Evolutionary conservation across 2,888 invertebrate genomes (phyloP).

Genomic region (Caenorhabditis doughertyi): DNA sequence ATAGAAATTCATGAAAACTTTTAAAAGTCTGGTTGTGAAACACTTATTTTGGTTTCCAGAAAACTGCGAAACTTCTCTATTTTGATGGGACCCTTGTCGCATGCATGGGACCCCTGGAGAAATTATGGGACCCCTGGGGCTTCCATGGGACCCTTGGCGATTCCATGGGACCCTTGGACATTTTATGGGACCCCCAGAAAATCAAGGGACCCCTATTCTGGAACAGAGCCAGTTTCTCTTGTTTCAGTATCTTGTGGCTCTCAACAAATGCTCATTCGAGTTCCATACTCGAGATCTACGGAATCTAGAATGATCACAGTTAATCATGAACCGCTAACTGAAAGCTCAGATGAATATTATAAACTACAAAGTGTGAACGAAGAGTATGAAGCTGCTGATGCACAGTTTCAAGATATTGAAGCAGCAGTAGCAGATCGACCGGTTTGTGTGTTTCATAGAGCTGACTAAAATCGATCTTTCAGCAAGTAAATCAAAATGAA

Average conservation of each 20-base stretch:
- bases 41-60: too few species aligned
- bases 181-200: too few species aligned
- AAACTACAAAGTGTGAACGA: conserved; percentile 34
- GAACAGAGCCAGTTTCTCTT: neutral
- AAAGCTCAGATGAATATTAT: conserved; percentile 32
- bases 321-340: conserved; percentile 46
- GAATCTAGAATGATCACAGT: conserved; percentile 52
- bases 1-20: too few species aligned
- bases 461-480: conserved; percentile 10
- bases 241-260: conserved; percentile 59
- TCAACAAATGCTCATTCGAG: conserved; percentile 57
- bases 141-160: too few species aligned
- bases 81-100: too few species aligned
- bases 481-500: conserved; percentile 51
- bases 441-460: conserved; percentile 10
- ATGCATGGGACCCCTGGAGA: too few species aligned
- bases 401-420: conserved; percentile 34
- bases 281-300: conserved; percentile 47
- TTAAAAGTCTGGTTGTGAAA: too few species aligned
- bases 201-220: too few species aligned
- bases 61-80: too few species aligned
- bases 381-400: conserved; percentile 18
- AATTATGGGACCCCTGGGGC: too few species aligned
- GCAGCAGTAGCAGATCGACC: conserved; percentile 36
- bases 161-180: too few species aligned